A percentile compares a stretch with the other conserved stretches of the same genome.
Evolutionary conservation across 2,888 invertebrate genomes (phyloP).

Genomic region (Rotaria socialis): DNA sequence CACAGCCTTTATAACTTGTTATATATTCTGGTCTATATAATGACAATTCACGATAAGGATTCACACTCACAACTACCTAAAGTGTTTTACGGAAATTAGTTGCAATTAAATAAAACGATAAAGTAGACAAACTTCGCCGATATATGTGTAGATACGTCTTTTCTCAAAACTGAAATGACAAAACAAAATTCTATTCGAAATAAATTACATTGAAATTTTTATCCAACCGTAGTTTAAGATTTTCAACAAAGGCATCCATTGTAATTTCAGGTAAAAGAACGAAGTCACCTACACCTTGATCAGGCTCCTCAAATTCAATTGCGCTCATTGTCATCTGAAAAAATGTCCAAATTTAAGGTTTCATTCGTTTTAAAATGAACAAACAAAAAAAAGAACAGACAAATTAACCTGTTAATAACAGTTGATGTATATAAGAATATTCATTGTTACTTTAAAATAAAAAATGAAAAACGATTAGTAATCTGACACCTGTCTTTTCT

Average conservation of each 20-base stretch:
- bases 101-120: constrained; percentile 65
- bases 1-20: constrained; percentile 83
- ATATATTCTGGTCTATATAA: constrained; percentile 82
- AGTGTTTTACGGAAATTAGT: no score
- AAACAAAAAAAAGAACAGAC: background rate
- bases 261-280: constrained; percentile 87
- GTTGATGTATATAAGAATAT: background rate
- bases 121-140: constrained; percentile 69
- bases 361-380: background rate
- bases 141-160: constrained; percentile 86
- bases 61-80: constrained; percentile 73
- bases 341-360: no score
- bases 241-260: constrained; percentile 81
- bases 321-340: background rate
- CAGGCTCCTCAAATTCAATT: constrained; percentile 38
- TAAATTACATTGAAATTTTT: background rate
- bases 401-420: background rate
- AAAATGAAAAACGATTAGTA: background rate
- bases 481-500: background rate
- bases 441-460: background rate
- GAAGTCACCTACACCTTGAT: constrained; percentile 81
- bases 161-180: constrained; percentile 52
- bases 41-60: constrained; percentile 85
- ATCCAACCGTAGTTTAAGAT: constrained; percentile 78
- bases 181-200: background rate